Conservation (phyloP, 2,113 vertebrate genomes). For the Xyliphius kryptos region DNA sequence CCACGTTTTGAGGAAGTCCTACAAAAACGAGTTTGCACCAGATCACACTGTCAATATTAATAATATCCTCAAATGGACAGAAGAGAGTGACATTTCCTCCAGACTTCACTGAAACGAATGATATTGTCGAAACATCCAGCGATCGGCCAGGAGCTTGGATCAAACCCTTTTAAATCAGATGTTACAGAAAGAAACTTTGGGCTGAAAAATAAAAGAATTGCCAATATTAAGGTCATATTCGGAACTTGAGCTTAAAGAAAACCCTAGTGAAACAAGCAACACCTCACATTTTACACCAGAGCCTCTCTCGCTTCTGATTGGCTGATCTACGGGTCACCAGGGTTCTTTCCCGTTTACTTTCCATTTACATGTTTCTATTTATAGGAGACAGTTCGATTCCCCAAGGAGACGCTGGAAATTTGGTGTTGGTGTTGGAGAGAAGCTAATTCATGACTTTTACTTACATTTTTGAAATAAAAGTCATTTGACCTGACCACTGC, state of each 20-base stretch:
- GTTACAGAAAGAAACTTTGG: background rate
- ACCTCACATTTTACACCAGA: background rate
- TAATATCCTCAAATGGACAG: background rate
- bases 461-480: no score
- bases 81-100: background rate
- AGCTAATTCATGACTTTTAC: no score
- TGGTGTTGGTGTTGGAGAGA: no score
- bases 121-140: background rate
- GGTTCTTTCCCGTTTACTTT: background rate
- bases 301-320: background rate
- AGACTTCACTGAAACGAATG: background rate
- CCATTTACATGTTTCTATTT: background rate
- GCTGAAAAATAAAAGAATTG: background rate
- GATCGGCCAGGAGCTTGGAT: background rate
- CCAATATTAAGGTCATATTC: background rate
- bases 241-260: background rate
- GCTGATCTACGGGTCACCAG: background rate
- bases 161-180: no score
- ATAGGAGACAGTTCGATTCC: background rate
- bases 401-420: no score
- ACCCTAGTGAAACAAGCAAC: background rate
- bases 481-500: no score
- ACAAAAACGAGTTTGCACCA: conserved; percentile 1
- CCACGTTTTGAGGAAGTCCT: conserved; percentile 7
- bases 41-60: background rate